These are phyloP conservation scores for Noctua janthe DNA, from an alignment of 2,888 invertebrate species.

Conservation along the genomic window DNA sequence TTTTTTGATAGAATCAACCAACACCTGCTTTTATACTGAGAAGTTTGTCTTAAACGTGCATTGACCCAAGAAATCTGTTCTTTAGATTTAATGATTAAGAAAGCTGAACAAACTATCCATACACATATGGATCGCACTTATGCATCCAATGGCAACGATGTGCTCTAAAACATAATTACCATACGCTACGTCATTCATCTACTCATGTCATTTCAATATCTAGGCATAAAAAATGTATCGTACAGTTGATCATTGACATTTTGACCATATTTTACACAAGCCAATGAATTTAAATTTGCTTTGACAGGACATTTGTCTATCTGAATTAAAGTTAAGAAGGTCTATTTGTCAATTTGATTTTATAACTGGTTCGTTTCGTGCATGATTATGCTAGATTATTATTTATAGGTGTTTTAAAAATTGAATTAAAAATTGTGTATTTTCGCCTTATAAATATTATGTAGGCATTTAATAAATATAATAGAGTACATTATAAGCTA, in stretches of 20 bases:
- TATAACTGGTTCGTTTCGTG: slow-evolving; percentile 33
- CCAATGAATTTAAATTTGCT: slow-evolving; percentile 53
- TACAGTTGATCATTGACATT: slow-evolving; percentile 37
- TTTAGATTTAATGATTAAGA: slow-evolving; percentile 70
- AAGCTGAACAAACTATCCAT: slow-evolving; percentile 65
- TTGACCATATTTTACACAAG: slow-evolving; percentile 36
- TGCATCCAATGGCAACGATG: slow-evolving; percentile 76
- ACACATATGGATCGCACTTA: slow-evolving; percentile 70
- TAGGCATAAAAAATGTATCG: slow-evolving; percentile 21
- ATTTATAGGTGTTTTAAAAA: slow-evolving; percentile 47
- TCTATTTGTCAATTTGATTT: slow-evolving; percentile 57
- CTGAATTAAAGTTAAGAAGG: slow-evolving; percentile 41
- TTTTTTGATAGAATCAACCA: slow-evolving; percentile 50
- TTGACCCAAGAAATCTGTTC: slow-evolving; percentile 64
- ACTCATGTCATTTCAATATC: slow-evolving; percentile 24
- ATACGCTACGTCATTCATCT: slow-evolving; percentile 49
- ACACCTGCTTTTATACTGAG: slow-evolving; percentile 52
- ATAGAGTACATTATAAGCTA: background rate
- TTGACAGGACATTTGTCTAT: slow-evolving; percentile 49
- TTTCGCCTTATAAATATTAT: background rate
- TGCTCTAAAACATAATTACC: slow-evolving; percentile 48
- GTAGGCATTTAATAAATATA: background rate
- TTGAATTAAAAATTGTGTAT: background rate
- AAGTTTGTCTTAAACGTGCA: slow-evolving; percentile 42
- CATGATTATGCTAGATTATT: slow-evolving; percentile 35